Base-by-base conservation (phyloP, 2,113 vertebrate species). In the Proterorhinus semilunaris region DNA sequence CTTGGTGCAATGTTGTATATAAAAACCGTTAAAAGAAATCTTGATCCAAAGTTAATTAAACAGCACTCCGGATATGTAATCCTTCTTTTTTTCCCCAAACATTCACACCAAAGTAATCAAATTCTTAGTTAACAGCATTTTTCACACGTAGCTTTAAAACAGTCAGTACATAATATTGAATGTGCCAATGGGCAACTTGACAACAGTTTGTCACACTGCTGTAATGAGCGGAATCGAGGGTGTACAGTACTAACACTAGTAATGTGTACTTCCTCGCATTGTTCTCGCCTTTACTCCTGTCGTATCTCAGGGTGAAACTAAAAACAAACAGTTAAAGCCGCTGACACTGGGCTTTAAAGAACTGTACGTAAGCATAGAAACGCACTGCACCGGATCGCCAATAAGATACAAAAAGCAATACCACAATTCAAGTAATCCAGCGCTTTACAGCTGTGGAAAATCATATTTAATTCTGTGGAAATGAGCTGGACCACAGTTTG, bases 251-350 rank as follows among this genome's bases (percentile, higher is more conserved):
- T 63, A 63, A 63, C 44, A 63, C 46, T 15, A 48, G 53, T 17
- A 27, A 17, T 27, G 62, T 46, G 45, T 63, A 45, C 62, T 48
- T 63, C 44, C 62, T 63, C 15, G 9, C 48, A 63, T 63, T 63
- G 62, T 46, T 16, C n/a, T 2, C 9, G 46, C 46, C 48, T 46
- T 46, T 13, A 21, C 16, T 48, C n/a, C n/a, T 44, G 61, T 43
- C 36, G 7, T 48, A 17, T 46, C 62, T 63, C 46, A 63, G 45
- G 6, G 44, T 16, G 62, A 47, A 45, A 63, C 62, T 63, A n/a
- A 48, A 63, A 63, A 63, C 44, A 63, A 63, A 63, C 62, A 46
- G 61, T 62, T 44, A 17, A 47, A 46, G 36, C 45, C 17, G 46
- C 46, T 47, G 46, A 63, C 61, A 63, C 62, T 46, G 62, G 44